These are phyloP conservation scores for Catalaphyllia jardinei DNA, from an alignment of 64 coral and sea anemone species.

Conservation along the genomic window DNA sequence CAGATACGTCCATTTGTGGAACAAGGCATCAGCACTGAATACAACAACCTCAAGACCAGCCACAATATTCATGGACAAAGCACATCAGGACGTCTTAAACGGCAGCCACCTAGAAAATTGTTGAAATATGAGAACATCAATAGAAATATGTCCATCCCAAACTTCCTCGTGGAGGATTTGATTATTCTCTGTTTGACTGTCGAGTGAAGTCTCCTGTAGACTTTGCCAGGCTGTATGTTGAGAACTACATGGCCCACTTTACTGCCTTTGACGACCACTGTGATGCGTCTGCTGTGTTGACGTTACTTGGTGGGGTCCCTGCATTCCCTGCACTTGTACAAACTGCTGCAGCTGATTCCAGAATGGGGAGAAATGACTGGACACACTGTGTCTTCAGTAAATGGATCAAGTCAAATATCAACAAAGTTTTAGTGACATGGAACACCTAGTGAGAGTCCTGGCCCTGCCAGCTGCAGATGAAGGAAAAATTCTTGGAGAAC, in stretches of 20 bases:
- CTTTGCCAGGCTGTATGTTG: slow-evolving; percentile 44
- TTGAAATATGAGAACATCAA: slow-evolving; percentile 42
- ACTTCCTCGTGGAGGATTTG: background rate
- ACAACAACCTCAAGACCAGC: slow-evolving; percentile 32
- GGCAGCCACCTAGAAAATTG: background rate
- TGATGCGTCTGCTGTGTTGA: background rate
- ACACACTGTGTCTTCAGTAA: slow-evolving; percentile 25
- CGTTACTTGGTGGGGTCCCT: background rate
- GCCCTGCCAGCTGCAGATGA: slow-evolving; percentile 1
- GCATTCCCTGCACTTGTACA: background rate
- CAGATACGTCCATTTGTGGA: slow-evolving; percentile 37
- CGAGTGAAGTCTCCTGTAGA: slow-evolving; percentile 10
- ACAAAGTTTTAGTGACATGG: background rate
- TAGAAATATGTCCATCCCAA: background rate
- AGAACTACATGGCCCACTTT: slow-evolving; percentile 28
- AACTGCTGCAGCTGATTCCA: slow-evolving; percentile 6
- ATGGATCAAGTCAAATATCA: slow-evolving; percentile 10
- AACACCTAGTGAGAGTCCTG: slow-evolving; percentile 6
- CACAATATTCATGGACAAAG: slow-evolving; percentile 40
- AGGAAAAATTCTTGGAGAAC: slow-evolving; percentile 9
- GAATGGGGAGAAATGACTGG: slow-evolving; percentile 9
- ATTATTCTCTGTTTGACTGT: slow-evolving; percentile 1
- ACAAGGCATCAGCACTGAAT: slow-evolving; percentile 1
- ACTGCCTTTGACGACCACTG: slow-evolving; percentile 12
- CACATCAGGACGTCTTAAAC: background rate